Evolutionary conservation across 2,888 invertebrate species (phyloP).

Genomic region (Carcina quercana): DNA sequence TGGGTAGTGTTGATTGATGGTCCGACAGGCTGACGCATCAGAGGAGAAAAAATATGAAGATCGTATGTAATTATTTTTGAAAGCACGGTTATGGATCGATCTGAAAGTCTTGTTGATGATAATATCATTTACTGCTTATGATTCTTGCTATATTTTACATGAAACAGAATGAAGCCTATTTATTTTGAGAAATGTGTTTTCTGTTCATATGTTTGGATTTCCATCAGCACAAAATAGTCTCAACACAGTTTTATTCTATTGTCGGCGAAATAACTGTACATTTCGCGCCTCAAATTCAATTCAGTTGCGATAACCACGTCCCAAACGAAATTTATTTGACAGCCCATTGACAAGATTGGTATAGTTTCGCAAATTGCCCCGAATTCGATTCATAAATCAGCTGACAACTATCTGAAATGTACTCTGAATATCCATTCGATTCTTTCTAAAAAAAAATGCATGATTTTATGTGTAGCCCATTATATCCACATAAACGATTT

Average conservation of each 20-base stretch:
- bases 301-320: slow-evolving; percentile 12
- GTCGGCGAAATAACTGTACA: slow-evolving; percentile 4
- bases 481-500: slow-evolving; percentile 8
- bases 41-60: no score
- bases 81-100: no score
- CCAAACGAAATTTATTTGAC: slow-evolving; percentile 17
- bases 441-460: no score
- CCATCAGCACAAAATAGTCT: no score
- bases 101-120: slow-evolving; percentile 14
- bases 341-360: slow-evolving; percentile 15
- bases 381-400: slow-evolving; percentile 34
- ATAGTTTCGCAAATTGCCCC: slow-evolving; percentile 19
- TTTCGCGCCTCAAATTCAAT: slow-evolving; percentile 9
- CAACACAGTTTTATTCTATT: no score
- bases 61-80: slow-evolving; percentile 1
- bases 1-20: no score
- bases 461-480: slow-evolving; percentile 6
- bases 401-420: slow-evolving; percentile 23
- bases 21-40: no score
- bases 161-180: neutral
- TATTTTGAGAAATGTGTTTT: neutral
- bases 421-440: slow-evolving; percentile 23
- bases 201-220: neutral
- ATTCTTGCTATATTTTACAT: slow-evolving; percentile 2
- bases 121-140: slow-evolving; percentile 7